phyloP scores from a whole-genome alignment of 2,113 vertebrate species.

The Asarcornis scutulata region DNA sequence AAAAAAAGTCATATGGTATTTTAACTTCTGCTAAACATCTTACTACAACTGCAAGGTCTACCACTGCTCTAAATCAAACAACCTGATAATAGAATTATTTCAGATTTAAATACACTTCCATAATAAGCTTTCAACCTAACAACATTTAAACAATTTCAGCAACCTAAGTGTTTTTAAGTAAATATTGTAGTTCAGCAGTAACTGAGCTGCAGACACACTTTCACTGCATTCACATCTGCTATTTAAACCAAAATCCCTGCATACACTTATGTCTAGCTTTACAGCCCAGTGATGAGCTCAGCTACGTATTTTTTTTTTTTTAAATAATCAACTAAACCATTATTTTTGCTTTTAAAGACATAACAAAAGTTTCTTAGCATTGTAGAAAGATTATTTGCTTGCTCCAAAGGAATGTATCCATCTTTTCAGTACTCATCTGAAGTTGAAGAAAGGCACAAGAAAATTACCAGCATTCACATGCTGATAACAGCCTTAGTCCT shows the following conservation, averaged over 20 bases:
- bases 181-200: not conserved
- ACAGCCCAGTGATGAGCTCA: not conserved
- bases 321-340: not conserved
- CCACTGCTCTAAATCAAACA: not conserved
- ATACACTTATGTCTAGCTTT: not conserved
- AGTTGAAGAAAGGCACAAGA: not conserved
- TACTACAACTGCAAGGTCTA: not conserved
- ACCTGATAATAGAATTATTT: not conserved
- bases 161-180: not conserved
- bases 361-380: not conserved
- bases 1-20: not conserved
- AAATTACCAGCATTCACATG: not conserved
- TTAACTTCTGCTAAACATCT: not conserved
- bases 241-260: not conserved
- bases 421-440: not conserved
- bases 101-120: not conserved
- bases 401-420: not conserved
- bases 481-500: not conserved
- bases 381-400: not conserved
- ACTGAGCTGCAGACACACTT: not conserved
- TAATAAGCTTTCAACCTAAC: not conserved
- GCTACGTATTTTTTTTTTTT: not conserved
- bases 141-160: not conserved
- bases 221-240: not conserved
- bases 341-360: not conserved